A percentile compares a stretch with the other conserved stretches of the same genome.
These are phyloP conservation scores for Luscinia megarhynchos DNA, from an alignment of 2,797 vertebrate genomes.

Conservation along the genomic window DNA sequence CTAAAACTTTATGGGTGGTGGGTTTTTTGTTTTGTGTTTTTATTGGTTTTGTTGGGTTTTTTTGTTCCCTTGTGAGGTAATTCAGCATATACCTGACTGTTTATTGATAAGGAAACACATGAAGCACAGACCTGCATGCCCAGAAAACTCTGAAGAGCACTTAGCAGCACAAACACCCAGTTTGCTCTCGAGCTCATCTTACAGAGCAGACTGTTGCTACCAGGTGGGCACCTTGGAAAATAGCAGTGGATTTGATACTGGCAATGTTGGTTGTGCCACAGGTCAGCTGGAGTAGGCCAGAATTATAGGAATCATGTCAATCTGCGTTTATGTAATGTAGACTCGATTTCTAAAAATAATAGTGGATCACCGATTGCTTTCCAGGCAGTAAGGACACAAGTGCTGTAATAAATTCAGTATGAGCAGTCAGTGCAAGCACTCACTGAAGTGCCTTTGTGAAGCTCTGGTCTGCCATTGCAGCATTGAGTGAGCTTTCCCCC, in stretches of 20 bases:
- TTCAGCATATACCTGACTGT: not conserved
- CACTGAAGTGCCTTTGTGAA: rapidly evolving
- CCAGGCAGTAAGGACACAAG: not conserved
- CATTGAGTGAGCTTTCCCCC: rapidly evolving
- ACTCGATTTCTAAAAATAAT: not conserved
- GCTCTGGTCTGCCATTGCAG: not conserved
- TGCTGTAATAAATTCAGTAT: not conserved
- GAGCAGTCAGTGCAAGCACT: not conserved
- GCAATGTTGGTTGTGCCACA: not conserved
- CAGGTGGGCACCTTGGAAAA: not conserved
- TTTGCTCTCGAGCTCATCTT: not conserved
- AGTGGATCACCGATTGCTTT: not conserved
- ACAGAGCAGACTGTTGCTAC: not conserved
- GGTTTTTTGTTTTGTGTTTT: not conserved
- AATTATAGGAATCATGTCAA: rapidly evolving
- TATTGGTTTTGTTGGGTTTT: not conserved
- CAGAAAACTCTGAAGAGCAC: not conserved
- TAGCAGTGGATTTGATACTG: not conserved
- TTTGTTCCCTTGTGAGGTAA: not conserved
- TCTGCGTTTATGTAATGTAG: not conserved
- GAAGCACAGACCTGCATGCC: not conserved
- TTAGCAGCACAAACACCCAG: rapidly evolving
- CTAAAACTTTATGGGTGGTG: not conserved
- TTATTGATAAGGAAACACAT: not conserved
- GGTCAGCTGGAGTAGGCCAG: not conserved